Evolutionary conservation across 2,113 vertebrate genomes (phyloP).

Genomic region (Perca fluviatilis): DNA sequence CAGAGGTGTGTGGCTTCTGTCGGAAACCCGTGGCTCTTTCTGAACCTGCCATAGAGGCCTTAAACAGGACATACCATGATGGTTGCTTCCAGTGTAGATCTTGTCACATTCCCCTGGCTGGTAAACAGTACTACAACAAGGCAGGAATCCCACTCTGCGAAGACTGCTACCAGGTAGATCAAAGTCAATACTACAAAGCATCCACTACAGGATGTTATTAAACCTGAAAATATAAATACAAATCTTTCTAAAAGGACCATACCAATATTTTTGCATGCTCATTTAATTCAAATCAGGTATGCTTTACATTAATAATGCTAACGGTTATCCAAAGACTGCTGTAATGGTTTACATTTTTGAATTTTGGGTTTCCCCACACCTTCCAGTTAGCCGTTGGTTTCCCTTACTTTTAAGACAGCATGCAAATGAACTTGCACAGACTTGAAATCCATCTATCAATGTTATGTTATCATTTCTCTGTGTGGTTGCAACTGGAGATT

Average conservation of each 20-base stretch:
- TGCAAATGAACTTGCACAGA: neutral
- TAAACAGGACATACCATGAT: slow-evolving; percentile 91
- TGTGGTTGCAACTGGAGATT: neutral
- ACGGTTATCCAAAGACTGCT: neutral
- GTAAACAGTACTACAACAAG: slow-evolving; percentile 92
- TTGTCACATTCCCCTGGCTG: slow-evolving; percentile 87
- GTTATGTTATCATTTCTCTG: neutral
- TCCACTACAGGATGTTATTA: neutral
- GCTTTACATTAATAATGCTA: neutral
- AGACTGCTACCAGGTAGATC: slow-evolving; percentile 91
- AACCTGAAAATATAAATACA: neutral
- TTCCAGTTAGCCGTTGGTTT: neutral
- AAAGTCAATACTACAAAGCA: neutral
- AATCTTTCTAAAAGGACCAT: neutral
- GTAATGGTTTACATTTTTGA: neutral
- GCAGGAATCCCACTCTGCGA: slow-evolving; percentile 90
- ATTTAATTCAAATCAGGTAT: neutral
- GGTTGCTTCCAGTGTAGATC: slow-evolving; percentile 93
- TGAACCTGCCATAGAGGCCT: slow-evolving; percentile 87
- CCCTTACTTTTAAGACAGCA: neutral
- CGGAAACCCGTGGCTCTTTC: slow-evolving; percentile 86
- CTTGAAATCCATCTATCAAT: neutral
- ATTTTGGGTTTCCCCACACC: neutral
- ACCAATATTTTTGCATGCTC: neutral
- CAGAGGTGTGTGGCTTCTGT: slow-evolving; percentile 95